Percentiles rank a stretch among this genome's conserved stretches.
Conservation (phyloP, 35 echinoderm and acorn worm genomes). For the Lytechinus pictus region DNA sequence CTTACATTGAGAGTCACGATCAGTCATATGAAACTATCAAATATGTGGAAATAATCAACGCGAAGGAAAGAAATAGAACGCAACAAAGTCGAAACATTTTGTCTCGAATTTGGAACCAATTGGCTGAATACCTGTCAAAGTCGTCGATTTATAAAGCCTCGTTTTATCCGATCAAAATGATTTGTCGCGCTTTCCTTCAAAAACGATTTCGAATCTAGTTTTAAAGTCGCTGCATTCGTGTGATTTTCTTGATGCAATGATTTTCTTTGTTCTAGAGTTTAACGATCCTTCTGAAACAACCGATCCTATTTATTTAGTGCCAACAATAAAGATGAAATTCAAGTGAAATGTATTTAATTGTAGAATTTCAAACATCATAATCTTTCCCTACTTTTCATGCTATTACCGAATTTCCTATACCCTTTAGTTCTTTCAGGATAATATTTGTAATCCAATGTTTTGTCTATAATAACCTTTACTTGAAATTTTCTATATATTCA, state of each 20-base stretch:
- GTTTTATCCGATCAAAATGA: neutral
- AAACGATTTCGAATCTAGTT: neutral
- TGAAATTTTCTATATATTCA: no score
- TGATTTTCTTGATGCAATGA: neutral
- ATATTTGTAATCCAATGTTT: no score
- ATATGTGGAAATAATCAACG: neutral
- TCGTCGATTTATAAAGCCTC: neutral
- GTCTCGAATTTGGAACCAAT: neutral
- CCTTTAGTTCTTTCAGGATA: no score
- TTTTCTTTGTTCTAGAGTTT: neutral
- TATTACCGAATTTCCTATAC: no score
- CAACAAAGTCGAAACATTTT: neutral
- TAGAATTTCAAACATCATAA: no score
- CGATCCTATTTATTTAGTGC: no score
- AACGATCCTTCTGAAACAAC: no score
- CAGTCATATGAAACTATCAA: neutral
- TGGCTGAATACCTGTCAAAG: neutral
- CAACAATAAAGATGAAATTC: no score
- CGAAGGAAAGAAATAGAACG: neutral
- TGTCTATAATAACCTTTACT: no score
- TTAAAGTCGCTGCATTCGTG: neutral
- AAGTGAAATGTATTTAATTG: no score
- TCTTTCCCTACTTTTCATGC: no score
- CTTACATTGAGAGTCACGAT: neutral
- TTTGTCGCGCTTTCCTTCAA: neutral